Percentiles rank a stretch among this genome's conserved stretches.
Evolutionary conservation across 1,140 invertebrate genomes (phyloP).

Genomic region (Zophobas atratus): DNA sequence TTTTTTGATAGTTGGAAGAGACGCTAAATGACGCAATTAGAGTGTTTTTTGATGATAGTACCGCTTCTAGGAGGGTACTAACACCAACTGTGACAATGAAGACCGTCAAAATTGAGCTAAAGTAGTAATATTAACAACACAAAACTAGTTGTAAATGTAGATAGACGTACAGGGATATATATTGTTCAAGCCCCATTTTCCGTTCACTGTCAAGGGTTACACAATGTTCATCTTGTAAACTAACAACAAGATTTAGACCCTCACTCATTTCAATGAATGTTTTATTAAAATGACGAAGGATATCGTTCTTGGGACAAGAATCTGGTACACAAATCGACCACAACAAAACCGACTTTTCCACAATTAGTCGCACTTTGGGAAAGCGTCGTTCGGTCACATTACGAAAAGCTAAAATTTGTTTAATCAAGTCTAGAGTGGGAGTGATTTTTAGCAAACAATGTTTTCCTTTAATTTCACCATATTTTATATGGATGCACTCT

Average conservation of each 20-base stretch:
- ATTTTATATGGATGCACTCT: slow-evolving; percentile 53
- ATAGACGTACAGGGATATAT: slow-evolving; percentile 50
- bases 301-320: slow-evolving; percentile 52
- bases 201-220: slow-evolving; percentile 1
- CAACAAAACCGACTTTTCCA: slow-evolving; percentile 44
- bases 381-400: slow-evolving; percentile 51
- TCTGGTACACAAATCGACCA: slow-evolving; percentile 61
- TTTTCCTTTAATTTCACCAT: slow-evolving; percentile 50
- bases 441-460: slow-evolving; percentile 54
- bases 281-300: slow-evolving; percentile 57
- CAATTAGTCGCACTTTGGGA: slow-evolving; percentile 10
- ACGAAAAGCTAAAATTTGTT: slow-evolving; percentile 52
- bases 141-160: slow-evolving; percentile 15
- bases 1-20: slow-evolving; percentile 12
- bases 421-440: slow-evolving; percentile 48
- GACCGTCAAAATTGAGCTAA: slow-evolving; percentile 16
- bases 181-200: slow-evolving; percentile 39
- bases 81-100: background rate
- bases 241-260: slow-evolving; percentile 54
- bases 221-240: slow-evolving; percentile 51
- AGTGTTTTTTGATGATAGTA: background rate
- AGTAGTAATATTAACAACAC: background rate
- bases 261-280: slow-evolving; percentile 54
- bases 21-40: background rate
- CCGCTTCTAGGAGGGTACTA: background rate